Evolutionary conservation across 2,888 invertebrate genomes (phyloP).

Genomic region (Phasia obesa): DNA sequence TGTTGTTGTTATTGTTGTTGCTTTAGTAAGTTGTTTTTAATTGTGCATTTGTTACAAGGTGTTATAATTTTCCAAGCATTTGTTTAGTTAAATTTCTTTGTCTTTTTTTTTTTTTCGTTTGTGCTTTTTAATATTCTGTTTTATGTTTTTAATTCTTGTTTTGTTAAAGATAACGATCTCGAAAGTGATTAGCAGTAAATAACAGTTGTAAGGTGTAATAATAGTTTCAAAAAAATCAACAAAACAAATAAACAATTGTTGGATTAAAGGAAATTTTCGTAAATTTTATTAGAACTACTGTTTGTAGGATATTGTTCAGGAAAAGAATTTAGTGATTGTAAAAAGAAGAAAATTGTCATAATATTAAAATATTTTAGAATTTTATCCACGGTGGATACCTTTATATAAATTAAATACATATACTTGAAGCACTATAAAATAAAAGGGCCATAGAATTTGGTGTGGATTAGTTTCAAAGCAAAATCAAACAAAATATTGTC

Average conservation of each 20-base stretch:
- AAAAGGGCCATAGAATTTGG: too few species aligned
- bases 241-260: background rate
- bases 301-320: too few species aligned
- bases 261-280: background rate
- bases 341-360: too few species aligned
- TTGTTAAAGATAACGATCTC: constrained; percentile 48
- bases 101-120: background rate
- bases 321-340: too few species aligned
- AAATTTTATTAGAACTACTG: background rate
- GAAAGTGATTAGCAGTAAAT: constrained; percentile 39
- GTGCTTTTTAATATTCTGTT: background rate
- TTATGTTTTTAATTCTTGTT: constrained; percentile 24
- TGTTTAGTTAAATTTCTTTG: background rate
- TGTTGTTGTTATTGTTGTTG: constrained; percentile 29
- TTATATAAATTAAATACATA: too few species aligned
- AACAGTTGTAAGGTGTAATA: background rate
- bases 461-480: too few species aligned
- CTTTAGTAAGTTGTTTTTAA: constrained; percentile 58
- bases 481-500: too few species aligned
- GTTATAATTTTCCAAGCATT: constrained; percentile 25
- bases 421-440: too few species aligned
- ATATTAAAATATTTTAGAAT: too few species aligned
- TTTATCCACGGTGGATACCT: too few species aligned
- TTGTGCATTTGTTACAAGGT: constrained; percentile 62
- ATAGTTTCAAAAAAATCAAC: background rate